A percentile compares a stretch with the other conserved stretches of the same genome.
Conservation (phyloP, 2,888 invertebrate species). For the Oeneis ivallda region DNA sequence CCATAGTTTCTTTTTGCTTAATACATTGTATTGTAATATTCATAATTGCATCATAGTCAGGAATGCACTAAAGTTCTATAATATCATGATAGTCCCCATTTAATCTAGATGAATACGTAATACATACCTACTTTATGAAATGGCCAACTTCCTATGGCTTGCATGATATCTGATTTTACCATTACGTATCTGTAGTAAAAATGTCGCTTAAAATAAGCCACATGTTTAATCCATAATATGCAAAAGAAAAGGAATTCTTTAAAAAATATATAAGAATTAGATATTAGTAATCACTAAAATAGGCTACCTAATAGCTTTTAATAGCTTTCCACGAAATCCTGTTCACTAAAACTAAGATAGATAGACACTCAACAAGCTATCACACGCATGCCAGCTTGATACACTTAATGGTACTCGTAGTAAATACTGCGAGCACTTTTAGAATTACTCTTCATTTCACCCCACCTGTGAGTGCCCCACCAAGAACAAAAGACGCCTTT, state of each 20-base stretch:
- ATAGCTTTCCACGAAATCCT: conserved; percentile 6
- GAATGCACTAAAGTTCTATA: conserved; percentile 22
- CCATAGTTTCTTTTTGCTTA: neutral
- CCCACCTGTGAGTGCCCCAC: conserved; percentile 62
- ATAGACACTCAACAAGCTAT: conserved; percentile 29
- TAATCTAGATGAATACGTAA: conserved; percentile 15
- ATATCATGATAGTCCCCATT: conserved; percentile 6
- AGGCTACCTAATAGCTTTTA: too few species aligned
- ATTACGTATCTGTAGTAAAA: neutral
- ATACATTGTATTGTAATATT: neutral
- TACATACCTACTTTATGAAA: conserved; percentile 7
- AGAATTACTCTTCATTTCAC: conserved; percentile 48
- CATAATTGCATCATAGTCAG: conserved; percentile 21
- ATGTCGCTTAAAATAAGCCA: neutral
- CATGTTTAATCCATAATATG: neutral
- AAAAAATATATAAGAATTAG: neutral
- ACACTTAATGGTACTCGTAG: conserved; percentile 39
- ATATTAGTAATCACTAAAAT: neutral
- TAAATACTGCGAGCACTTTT: conserved; percentile 36
- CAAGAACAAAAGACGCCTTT: conserved; percentile 51
- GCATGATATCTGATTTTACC: conserved; percentile 5
- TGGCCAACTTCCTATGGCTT: conserved; percentile 9
- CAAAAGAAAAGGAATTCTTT: too few species aligned
- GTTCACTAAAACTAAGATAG: conserved; percentile 11
- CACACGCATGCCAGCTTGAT: conserved; percentile 30